Conservation (phyloP, 2,888 invertebrate species). For the Nycteola revayana region DNA sequence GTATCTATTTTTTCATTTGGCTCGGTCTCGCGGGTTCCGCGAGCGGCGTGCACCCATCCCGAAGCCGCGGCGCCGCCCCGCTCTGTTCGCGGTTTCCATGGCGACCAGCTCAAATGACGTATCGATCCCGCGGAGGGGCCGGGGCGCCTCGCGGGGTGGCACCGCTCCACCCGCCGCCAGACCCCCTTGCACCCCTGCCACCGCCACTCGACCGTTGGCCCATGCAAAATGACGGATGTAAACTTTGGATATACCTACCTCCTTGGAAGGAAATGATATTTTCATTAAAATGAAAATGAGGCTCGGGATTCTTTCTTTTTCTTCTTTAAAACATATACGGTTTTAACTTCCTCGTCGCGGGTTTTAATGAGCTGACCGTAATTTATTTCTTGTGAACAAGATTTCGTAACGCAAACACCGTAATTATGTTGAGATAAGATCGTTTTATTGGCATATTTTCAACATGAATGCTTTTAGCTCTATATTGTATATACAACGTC, state of each 20-base stretch:
- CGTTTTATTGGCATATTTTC: conserved; percentile 4
- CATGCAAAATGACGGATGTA: conserved; percentile 83
- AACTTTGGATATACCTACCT: conserved; percentile 80
- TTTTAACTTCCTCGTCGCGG: conserved; percentile 10
- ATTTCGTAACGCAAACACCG: conserved; percentile 4
- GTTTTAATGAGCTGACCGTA: conserved; percentile 13
- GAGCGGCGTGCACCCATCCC: conserved; percentile 69
- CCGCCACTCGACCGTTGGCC: conserved; percentile 79
- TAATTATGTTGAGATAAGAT: conserved; percentile 3
- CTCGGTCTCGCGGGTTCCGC: conserved; percentile 54
- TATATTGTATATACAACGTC: too few species aligned
- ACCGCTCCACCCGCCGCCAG: conserved; percentile 73
- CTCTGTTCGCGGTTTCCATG: conserved; percentile 81
- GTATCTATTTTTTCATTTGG: conserved; percentile 71
- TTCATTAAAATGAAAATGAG: conserved; percentile 79
- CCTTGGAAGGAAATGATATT: conserved; percentile 79
- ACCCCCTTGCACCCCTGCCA: conserved; percentile 67
- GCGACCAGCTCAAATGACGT: conserved; percentile 82
- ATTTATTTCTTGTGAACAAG: conserved; percentile 8
- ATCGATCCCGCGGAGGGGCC: conserved; percentile 77
- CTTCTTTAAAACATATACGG: conserved; percentile 30
- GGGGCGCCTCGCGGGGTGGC: conserved; percentile 68
- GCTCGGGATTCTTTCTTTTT: conserved; percentile 59
- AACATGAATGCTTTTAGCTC: too few species aligned
- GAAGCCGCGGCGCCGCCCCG: conserved; percentile 78